Base-by-base conservation (phyloP, 2,113 vertebrate species). In the Eupsittula cactorum region DNA sequence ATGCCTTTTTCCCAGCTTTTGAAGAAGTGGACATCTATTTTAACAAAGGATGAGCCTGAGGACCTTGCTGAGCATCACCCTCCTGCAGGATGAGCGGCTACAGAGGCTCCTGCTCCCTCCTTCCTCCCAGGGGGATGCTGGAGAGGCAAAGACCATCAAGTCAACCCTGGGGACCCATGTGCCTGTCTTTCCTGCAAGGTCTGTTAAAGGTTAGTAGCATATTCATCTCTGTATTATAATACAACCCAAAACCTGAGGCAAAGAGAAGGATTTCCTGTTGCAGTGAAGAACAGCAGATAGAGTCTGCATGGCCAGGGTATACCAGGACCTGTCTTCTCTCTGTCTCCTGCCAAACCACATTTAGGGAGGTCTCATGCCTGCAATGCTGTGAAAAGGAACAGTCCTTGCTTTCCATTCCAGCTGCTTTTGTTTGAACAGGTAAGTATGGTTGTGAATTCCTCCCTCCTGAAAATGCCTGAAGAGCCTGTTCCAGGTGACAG, bases 91-190 rank as follows among this genome's bases (percentile, higher is more conserved):
- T 10, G 12, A 67, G 44, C 0, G 1, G 24, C 52, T 41, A 37
- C 17, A 18, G 29, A 37, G 4, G 12, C 13, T 42, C 39, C 39
- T 49, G 52, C 46, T 62, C 65, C 67, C 52, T 67, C 35, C 28
- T 78, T 79, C 41, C 41, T 74, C 33, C 67, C 33, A 52, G 10
- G 27, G 52, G 33, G 24, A 39, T 57, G 37, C n/a, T 55, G 37
- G 50, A 29, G 63, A 59, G 37, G 42, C 25, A 35, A 46, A 0
- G 5, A 46, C n/a, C 1, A 71, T 13, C 6, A 29, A 42, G 31
- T 37, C 44, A 42, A 53, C 21, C 19, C 6, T 0, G 1, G 20
- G 19, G 37, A 9, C 4, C 57, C 2, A 6, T 16, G 20, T 21
- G 25, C n/a, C 42, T 35, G 16, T 77, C 52, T 63, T 75, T 46